These are phyloP conservation scores for Aegotheles bennettii DNA, from an alignment of 2,113 vertebrate genomes.

Conservation along the genomic window DNA sequence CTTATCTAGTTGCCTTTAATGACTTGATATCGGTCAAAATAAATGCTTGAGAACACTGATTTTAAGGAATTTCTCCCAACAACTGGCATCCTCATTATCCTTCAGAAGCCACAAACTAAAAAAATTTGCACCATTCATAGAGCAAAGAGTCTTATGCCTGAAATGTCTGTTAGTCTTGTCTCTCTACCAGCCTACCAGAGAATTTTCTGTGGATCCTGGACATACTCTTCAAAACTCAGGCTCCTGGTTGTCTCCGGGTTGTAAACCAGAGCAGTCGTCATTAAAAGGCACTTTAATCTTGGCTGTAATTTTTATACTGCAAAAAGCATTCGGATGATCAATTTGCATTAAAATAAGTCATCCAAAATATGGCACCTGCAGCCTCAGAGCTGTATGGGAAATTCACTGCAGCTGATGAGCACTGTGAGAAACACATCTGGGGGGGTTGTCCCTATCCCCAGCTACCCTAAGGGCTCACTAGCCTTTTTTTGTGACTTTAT, in stretches of 20 bases:
- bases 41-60: not conserved
- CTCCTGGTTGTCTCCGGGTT: not conserved
- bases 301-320: conserved; percentile 27
- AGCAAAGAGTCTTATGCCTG: not conserved
- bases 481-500: not conserved
- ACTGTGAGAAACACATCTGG: not conserved
- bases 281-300: conserved; percentile 32
- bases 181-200: not conserved
- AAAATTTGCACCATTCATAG: not conserved
- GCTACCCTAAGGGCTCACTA: not conserved
- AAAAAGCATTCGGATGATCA: conserved; percentile 2
- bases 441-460: not conserved
- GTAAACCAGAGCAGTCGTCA: conserved; percentile 11
- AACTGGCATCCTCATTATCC: not conserved
- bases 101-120: not conserved
- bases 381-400: not conserved
- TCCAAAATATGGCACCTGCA: not conserved
- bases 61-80: not conserved
- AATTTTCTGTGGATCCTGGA: not conserved
- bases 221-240: not conserved
- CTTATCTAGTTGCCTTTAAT: not conserved
- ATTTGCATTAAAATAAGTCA: conserved; percentile 29
- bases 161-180: not conserved
- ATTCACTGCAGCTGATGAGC: not conserved
- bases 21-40: not conserved